phyloP scores from a whole-genome alignment of 1,140 invertebrate species.

The Platorchestia sp. region DNA sequence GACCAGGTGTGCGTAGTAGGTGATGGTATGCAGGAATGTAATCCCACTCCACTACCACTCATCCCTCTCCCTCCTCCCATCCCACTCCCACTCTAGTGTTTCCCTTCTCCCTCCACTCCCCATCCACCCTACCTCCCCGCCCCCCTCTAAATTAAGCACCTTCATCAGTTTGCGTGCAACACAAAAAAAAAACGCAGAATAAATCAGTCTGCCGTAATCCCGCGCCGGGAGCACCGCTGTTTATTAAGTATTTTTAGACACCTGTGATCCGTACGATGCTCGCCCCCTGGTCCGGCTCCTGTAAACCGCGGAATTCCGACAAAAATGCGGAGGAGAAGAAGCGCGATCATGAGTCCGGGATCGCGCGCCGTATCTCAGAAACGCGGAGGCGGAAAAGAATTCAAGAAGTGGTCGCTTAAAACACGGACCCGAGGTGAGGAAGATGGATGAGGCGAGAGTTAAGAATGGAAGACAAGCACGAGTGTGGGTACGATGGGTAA shows the following conservation, averaged over 20 bases:
- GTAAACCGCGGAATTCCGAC: background rate
- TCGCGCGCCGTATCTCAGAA: background rate
- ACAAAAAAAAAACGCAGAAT: background rate
- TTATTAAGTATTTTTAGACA: background rate
- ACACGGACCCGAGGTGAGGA: background rate
- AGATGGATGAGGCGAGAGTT: background rate
- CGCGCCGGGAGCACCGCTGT: background rate
- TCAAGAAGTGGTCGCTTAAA: background rate
- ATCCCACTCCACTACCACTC: background rate
- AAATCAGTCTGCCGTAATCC: background rate
- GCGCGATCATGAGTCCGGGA: background rate
- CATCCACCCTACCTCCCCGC: no score
- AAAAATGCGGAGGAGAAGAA: background rate
- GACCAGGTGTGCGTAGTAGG: background rate
- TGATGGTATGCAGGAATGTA: background rate
- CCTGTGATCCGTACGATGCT: background rate
- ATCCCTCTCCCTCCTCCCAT: no score
- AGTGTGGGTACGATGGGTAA: no score
- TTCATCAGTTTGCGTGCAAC: background rate
- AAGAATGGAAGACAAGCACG: no score
- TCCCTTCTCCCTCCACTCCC: background rate
- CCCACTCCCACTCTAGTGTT: no score
- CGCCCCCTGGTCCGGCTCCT: background rate
- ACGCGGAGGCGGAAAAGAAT: background rate
- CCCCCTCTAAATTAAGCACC: background rate